Evolutionary conservation across 2,888 invertebrate species (phyloP), one percentile per base, ranked within the genome.

Genomic region (Steromphala cineraria): DNA sequence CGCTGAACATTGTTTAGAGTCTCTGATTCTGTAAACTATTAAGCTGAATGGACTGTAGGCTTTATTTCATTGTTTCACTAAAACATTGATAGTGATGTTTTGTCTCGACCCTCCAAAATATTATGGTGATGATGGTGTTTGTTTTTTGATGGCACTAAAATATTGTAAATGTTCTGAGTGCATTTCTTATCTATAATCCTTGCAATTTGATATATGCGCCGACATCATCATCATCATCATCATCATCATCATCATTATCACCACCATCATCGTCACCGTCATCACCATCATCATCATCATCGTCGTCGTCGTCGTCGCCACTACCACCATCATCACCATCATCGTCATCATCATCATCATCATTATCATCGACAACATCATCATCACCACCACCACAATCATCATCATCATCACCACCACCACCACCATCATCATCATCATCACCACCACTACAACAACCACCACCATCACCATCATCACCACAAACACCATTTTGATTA

Each of bases 221-320:
- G 7, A 4, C 79, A 79, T 71, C 71, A 53, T 80, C 80, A 56
- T 80, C 77, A 76, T 82, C 82, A 80, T 80, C 82, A 76, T 67
- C 80, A 76, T 80, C 82, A 21, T 75, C 82, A 80, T 46, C 80
- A 80, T 67, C 80, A 62, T 80, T 80, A 80, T 80, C 82, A 75
- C 67, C 82, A 56, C 80, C 76, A 56, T 75, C 74, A 62, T 36
- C 28, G 31, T 71, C 62, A 21, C 5, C 36, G 8, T 28, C 56
- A 46, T 40, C 79, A 46, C 24, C 52, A 17, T 40, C 67, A 40
- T 71, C 21, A 67, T 67, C 46, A 71, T 79, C 67, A 36, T 19
- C 46, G n/a, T 77, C 28, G 4, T 56, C 78, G 53, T 56, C 36
- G 40, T 46, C 31, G 13, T 40, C 75, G 13, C n/a, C 78, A 78